Percentiles rank a stretch among this genome's conserved stretches.
These are phyloP conservation scores for Gymnobelideus leadbeateri DNA, from an alignment of 2,113 vertebrate species.

Conservation along the genomic window DNA sequence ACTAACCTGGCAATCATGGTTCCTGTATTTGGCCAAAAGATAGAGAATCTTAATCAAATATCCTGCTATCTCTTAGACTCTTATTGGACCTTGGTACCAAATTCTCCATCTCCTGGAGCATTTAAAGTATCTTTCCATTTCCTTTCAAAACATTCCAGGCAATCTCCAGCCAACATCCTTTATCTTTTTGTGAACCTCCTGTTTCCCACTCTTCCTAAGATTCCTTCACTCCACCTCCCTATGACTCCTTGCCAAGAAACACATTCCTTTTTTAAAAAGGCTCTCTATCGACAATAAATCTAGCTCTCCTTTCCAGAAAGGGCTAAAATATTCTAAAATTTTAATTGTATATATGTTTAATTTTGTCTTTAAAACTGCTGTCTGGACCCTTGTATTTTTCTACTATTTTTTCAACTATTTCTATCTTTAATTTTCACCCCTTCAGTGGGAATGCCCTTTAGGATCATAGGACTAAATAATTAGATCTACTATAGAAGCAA, in stretches of 20 bases:
- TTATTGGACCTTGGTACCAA: not conserved
- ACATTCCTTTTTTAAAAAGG: not conserved
- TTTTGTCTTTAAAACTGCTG: not conserved
- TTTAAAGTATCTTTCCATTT: constrained; percentile 27
- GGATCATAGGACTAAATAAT: too few species aligned
- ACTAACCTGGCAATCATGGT: not conserved
- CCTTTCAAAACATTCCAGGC: constrained; percentile 17
- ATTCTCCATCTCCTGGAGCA: not conserved
- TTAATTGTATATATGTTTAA: not conserved
- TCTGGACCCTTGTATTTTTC: not conserved
- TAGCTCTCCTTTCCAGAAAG: not conserved
- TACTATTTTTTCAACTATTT: not conserved
- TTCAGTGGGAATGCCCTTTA: not conserved
- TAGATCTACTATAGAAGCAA: too few species aligned
- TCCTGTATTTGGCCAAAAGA: not conserved
- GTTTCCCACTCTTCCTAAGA: fast-evolving
- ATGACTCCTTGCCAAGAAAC: not conserved
- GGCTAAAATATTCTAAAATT: not conserved
- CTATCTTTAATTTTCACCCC: not conserved
- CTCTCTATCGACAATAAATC: not conserved
- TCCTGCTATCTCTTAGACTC: not conserved
- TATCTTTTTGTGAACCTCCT: not conserved
- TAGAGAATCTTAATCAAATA: not conserved
- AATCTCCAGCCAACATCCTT: not conserved
- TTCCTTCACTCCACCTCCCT: fast-evolving